Evolutionary conservation across 2,113 vertebrate genomes (phyloP), one percentile per base, ranked within the genome.

Genomic region (Thymallus thymallus): DNA sequence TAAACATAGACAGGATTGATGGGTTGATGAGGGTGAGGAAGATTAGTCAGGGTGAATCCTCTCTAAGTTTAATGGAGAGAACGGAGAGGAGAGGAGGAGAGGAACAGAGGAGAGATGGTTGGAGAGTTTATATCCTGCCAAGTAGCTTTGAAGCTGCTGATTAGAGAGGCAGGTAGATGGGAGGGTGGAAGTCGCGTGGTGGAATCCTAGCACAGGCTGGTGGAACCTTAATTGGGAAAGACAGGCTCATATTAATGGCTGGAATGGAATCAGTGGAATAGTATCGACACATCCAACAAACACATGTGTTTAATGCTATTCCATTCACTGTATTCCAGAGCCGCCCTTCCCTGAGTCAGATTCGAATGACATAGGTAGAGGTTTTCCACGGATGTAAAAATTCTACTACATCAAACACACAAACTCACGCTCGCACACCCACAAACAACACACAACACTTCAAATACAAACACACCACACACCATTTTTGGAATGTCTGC

Each of bases 11-110:
- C 68, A 51, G 3, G 48, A 3, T 45, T 45, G 41, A 45, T 45
- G 5, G 14, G 79, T 75, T 71, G 22, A 14, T 29, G 20, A 48
- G 71, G 77, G 75, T 41, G 35, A 41, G 45, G 66, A 73, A 51
- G 80, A 82, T 76, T 78, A 77, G 68, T 14, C 10, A 78, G 4
- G 2, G 7, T 45, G 71, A 69, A 76, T 74, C 64, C 73, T 64
- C 70, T 74, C 69, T 74, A 70, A 67, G 73, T 68, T 55, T 68
- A 77, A 76, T 69, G 55, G 69, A 7, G 41, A 78, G 84, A 84
- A 62, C 26, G 13, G 13, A 16, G 30, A 23, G 3, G 29, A n/a
- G 29, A 55, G 6, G 22, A 3, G 29, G 46, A 22, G 13, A 5
- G 26, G 5, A 22, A 18, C 18, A 22, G 55, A 71, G 35, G 35